Percentiles rank a stretch among this genome's conserved stretches.
Evolutionary conservation across 2,113 vertebrate genomes (phyloP).

Genomic region (Scatophagus argus): DNA sequence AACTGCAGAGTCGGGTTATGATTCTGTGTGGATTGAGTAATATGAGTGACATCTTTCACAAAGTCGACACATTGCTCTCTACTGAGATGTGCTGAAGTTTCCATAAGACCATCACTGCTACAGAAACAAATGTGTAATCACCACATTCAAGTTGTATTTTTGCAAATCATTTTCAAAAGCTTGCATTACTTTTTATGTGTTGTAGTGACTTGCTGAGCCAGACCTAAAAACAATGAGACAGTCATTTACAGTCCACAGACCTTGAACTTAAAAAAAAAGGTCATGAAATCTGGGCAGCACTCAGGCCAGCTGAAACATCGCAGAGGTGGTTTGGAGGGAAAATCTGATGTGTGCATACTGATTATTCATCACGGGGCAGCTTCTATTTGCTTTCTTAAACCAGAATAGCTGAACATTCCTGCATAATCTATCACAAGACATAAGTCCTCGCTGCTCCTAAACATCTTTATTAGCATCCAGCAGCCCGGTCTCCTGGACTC

Average conservation of each 20-base stretch:
- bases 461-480: slow-evolving; percentile 60
- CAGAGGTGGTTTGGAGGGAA: slow-evolving; percentile 30
- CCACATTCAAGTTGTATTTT: no score
- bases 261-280: neutral
- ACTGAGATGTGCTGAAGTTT: no score
- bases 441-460: slow-evolving; percentile 31
- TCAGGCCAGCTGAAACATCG: slow-evolving; percentile 39
- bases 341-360: slow-evolving; percentile 16
- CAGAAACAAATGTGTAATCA: no score
- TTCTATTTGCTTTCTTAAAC: slow-evolving; percentile 41
- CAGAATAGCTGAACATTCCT: slow-evolving; percentile 56
- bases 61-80: no score
- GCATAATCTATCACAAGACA: slow-evolving; percentile 47
- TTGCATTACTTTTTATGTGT: neutral
- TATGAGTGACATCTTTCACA: neutral
- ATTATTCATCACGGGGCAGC: slow-evolving; percentile 29
- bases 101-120: no score
- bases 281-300: neutral
- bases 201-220: neutral
- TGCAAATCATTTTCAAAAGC: no score
- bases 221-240: neutral
- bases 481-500: slow-evolving; percentile 31
- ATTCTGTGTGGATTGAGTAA: no score
- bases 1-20: no score
- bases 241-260: neutral